These are phyloP conservation scores for Nomada lathburiana DNA, from an alignment of 2,888 invertebrate species.

Conservation along the genomic window DNA sequence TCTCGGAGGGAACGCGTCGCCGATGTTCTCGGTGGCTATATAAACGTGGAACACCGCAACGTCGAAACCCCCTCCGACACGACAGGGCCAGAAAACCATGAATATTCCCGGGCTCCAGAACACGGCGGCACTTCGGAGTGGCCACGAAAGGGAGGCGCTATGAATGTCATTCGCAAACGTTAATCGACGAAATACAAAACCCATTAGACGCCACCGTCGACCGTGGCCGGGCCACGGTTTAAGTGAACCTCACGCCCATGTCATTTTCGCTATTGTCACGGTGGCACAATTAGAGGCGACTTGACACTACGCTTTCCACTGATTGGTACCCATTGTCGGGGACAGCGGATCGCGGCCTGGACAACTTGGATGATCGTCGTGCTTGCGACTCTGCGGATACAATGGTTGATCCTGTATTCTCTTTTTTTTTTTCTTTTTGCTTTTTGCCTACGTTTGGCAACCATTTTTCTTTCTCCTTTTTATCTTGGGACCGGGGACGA, in stretches of 20 bases:
- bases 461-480: not conserved
- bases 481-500: too few relatives aligned
- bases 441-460: not conserved
- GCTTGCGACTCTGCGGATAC: not conserved
- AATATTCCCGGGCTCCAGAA: constrained; percentile 61
- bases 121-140: constrained; percentile 22
- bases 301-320: constrained; percentile 62
- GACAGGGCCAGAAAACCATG: constrained; percentile 36
- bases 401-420: not conserved
- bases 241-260: constrained; percentile 73
- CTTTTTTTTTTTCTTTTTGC: too few relatives aligned
- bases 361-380: constrained; percentile 23
- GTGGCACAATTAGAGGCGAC: constrained; percentile 72
- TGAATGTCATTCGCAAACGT: constrained; percentile 77
- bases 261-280: constrained; percentile 73
- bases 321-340: constrained; percentile 65
- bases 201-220: constrained; percentile 73
- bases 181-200: constrained; percentile 77
- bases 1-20: constrained; percentile 25
- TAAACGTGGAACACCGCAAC: constrained; percentile 45
- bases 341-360: constrained; percentile 23
- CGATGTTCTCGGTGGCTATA: constrained; percentile 13
- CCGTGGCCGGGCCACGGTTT: constrained; percentile 19
- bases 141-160: constrained; percentile 53
- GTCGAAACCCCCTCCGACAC: constrained; percentile 19